Evolutionary conservation across 1,140 invertebrate genomes (phyloP), one percentile per base, ranked within the genome.

Genomic region (Meteorus sp.): DNA sequence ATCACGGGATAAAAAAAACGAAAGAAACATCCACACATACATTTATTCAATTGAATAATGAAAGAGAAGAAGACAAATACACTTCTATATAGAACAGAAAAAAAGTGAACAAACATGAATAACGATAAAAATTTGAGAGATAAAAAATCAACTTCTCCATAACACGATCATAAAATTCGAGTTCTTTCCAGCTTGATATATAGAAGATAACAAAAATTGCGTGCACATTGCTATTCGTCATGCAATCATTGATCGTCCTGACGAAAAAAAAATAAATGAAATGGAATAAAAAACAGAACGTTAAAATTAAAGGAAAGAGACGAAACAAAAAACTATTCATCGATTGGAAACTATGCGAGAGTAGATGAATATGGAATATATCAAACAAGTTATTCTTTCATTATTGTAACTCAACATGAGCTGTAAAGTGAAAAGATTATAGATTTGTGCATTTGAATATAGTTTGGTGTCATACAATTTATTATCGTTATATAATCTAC

Each of bases 151-250:
- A 11, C 29, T 33, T 33, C 6, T 11, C 29, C 29, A 11, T 11
- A n/a, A n/a, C n/a, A n/a, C n/a, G n/a, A n/a, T n/a, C n/a, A 47
- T 19, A 48, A 48, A 48, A 37, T 47, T 27, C 17, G 27, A 56
- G 23, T 20, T 5, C 25, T 29, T 9, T 35, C 5, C 19, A 17
- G 19, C 17, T 7, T 20, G n/a, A 47, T 1, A 25, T 13, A 27
- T 52, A n/a, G 1, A 55, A 15, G 19, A 25, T 27, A 45, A 48
- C 8, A 35, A 48, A 64, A 64, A 61, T 52, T 62, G 54, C 59
- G 68, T 66, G 63, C 70, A 70, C 64, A 66, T 66, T 68, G 62
- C 62, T 61, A 61, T 61, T 41, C 62, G 58, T 65, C 68, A 70
- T 72, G 67, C 67, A 61, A 68, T 61, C 20, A 56, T 59, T 35